These are phyloP conservation scores for Lapara coniferarum DNA, from an alignment of 2,888 invertebrate species.

Conservation along the genomic window DNA sequence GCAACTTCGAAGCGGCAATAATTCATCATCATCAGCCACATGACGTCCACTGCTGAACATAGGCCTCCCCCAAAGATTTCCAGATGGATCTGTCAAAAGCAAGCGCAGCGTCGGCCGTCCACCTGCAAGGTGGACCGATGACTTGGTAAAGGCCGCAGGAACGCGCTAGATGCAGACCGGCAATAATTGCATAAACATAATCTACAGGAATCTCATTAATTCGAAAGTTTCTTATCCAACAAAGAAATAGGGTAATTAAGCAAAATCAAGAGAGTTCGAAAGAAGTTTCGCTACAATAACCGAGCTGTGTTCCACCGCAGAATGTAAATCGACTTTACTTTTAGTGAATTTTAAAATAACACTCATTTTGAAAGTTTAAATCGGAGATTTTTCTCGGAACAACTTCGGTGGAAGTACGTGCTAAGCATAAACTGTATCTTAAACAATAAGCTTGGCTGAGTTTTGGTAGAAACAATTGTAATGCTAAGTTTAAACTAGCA, in stretches of 20 bases:
- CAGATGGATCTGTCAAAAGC: too few species aligned
- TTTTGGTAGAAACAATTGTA: background rate
- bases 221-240: slow-evolving; percentile 4
- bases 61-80: too few species aligned
- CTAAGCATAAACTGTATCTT: slow-evolving; percentile 43
- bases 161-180: too few species aligned
- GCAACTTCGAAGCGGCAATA: too few species aligned
- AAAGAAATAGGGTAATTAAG: slow-evolving; percentile 21
- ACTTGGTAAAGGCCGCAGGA: too few species aligned
- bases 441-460: too few species aligned
- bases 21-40: too few species aligned
- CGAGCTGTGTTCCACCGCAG: slow-evolving; percentile 40
- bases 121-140: too few species aligned
- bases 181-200: too few species aligned
- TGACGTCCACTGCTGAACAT: too few species aligned
- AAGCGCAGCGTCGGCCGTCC: too few species aligned
- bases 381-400: slow-evolving; percentile 55
- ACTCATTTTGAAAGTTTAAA: slow-evolving; percentile 58
- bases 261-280: slow-evolving; percentile 15
- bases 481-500: background rate
- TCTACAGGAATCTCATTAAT: background rate
- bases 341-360: slow-evolving; percentile 54
- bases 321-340: slow-evolving; percentile 50
- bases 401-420: slow-evolving; percentile 64
- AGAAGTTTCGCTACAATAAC: slow-evolving; percentile 32